Evolutionary conservation across 1,140 invertebrate genomes (phyloP).

Genomic region (Paramacrobiotus metropolitanus): DNA sequence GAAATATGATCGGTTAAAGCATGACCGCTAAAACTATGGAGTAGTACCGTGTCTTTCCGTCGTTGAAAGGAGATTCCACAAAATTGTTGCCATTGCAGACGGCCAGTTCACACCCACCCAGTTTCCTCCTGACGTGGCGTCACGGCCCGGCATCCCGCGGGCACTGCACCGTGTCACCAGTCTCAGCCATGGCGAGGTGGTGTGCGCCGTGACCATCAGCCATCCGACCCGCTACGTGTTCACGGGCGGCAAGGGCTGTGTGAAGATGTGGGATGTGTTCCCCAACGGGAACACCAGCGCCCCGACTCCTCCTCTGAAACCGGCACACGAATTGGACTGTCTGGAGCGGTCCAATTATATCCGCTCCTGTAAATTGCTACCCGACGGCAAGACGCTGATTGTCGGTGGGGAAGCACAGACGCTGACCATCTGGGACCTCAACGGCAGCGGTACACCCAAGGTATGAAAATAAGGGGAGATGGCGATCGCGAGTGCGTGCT

Average conservation of each 20-base stretch:
- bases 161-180: constrained; percentile 71
- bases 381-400: constrained; percentile 82
- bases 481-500: too few relatives aligned
- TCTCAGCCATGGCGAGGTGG: constrained; percentile 73
- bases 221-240: constrained; percentile 81
- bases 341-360: constrained; percentile 77
- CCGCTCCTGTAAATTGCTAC: constrained; percentile 75
- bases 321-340: constrained; percentile 26
- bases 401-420: constrained; percentile 90
- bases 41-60: too few relatives aligned
- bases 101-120: constrained; percentile 66
- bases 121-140: constrained; percentile 79
- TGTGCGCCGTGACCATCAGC: constrained; percentile 64
- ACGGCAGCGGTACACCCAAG: too few relatives aligned
- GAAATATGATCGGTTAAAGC: too few relatives aligned
- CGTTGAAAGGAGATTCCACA: too few relatives aligned
- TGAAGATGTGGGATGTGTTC: constrained; percentile 48
- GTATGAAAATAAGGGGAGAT: too few relatives aligned
- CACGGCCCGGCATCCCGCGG: constrained; percentile 70
- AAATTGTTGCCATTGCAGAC: constrained; percentile 41
- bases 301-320: constrained; percentile 41
- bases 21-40: too few relatives aligned
- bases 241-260: constrained; percentile 94
- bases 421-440: constrained; percentile 84
- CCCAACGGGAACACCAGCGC: constrained; percentile 3